These are phyloP conservation scores for Ariopsis seemanni DNA, from an alignment of 2,113 vertebrate genomes.

Conservation along the genomic window DNA sequence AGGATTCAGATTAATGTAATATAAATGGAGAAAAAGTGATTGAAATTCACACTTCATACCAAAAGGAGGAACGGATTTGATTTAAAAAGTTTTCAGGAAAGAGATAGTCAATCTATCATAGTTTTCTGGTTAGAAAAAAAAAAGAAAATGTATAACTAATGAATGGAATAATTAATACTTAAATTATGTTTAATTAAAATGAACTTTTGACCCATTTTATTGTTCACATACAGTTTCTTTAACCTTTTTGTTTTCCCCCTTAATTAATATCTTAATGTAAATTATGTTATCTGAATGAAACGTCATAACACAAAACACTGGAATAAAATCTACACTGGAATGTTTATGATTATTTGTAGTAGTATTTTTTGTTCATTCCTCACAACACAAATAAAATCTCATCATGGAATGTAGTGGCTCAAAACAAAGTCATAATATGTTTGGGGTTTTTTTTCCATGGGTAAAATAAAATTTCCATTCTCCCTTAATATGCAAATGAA, in stretches of 20 bases:
- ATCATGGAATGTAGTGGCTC: background rate
- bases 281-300: background rate
- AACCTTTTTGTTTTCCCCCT: no score
- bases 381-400: background rate
- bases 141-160: background rate
- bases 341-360: no score
- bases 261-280: background rate
- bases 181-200: no score
- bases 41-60: background rate
- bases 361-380: background rate
- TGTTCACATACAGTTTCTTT: no score
- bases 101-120: background rate
- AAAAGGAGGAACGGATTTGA: background rate
- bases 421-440: background rate
- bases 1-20: background rate
- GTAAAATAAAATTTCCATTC: background rate
- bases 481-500: slow-evolving; percentile 1
- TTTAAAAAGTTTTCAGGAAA: background rate
- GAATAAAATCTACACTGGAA: no score
- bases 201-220: no score
- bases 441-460: background rate
- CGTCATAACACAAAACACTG: background rate
- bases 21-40: background rate
- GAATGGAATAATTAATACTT: no score
- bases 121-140: background rate